Evolutionary conservation across 64 coral and sea anemone species (phyloP), one percentile per base, ranked within the genome.

Genomic region (Montipora efflorescens): DNA sequence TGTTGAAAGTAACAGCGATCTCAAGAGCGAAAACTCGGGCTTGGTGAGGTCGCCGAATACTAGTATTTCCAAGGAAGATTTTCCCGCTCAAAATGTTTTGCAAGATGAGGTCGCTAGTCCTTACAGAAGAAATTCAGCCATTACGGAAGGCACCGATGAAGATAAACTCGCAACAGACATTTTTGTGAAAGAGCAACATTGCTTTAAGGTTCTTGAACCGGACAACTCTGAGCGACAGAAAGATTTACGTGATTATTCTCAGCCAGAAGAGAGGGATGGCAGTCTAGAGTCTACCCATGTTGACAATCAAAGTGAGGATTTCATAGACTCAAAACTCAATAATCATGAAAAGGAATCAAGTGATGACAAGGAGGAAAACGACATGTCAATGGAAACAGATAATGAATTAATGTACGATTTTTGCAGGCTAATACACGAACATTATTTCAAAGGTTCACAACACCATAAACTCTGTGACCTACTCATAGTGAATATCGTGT

Each of bases 321-420:
- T 19, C 11, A 50, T 8, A 10, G 82, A 72, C 20, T 86, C 66
- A 50, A 23, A 8, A 16, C 16, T n/a, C 7, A 22, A 47, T 71
- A 14, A 6, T 50, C 5, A n/a, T 11, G 64, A 20, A 44, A 46
- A 86, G 19, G 49, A 72, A 71, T 20, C 82, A 69, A 70, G 49
- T 51, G 66, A 51, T 2, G 4, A 45, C 7, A 44, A 86, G 19
- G n/a, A 47, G 67, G 47, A 71, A 72, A 50, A 46, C 11, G 80
- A 82, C 4, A 66, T 12, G 5, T 57, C 23, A 72, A 86, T 86
- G 82, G 82, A 72, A 86, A 11, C 64, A 86, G 82, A 86, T n/a
- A 64, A 67, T 16, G 28, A 86, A 72, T 1, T 64, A 64, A 64
- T 71, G 82, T 86, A 71, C 12, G 62, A 50, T 71, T 14, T 64